phyloP scores from a whole-genome alignment of 2,888 invertebrate species.

The Drosophila aldrichi region DNA sequence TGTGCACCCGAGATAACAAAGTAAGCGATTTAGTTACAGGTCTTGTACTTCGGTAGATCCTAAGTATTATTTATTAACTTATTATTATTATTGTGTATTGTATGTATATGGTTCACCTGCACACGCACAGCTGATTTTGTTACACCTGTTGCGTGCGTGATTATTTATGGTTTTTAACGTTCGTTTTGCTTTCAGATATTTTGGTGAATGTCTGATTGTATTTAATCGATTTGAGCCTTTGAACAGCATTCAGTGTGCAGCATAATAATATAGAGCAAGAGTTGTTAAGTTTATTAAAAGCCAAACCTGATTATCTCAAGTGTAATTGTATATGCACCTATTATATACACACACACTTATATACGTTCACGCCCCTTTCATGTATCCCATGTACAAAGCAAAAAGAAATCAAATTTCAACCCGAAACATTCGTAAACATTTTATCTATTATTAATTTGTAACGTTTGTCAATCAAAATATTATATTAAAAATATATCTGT shows the following conservation, averaged over 20 bases:
- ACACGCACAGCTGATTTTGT: background rate
- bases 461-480: slow-evolving; percentile 12
- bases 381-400: background rate
- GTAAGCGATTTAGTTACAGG: slow-evolving; percentile 87
- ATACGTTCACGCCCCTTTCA: background rate
- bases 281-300: slow-evolving; percentile 17
- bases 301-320: slow-evolving; percentile 6
- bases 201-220: slow-evolving; percentile 68
- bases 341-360: background rate
- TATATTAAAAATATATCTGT: slow-evolving; percentile 4
- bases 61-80: background rate
- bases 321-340: slow-evolving; percentile 5
- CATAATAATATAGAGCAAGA: slow-evolving; percentile 47
- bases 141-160: slow-evolving; percentile 23
- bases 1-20: slow-evolving; percentile 99
- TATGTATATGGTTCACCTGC: background rate
- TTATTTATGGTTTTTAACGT: slow-evolving; percentile 46
- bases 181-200: slow-evolving; percentile 68
- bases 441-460: slow-evolving; percentile 9
- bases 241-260: slow-evolving; percentile 61
- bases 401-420: slow-evolving; percentile 1
- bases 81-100: background rate
- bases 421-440: slow-evolving; percentile 10
- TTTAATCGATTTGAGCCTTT: slow-evolving; percentile 56
- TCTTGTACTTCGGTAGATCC: background rate